Base-by-base conservation (phyloP, 1,140 invertebrate species). In the Drosophila pruinosa region DNA sequence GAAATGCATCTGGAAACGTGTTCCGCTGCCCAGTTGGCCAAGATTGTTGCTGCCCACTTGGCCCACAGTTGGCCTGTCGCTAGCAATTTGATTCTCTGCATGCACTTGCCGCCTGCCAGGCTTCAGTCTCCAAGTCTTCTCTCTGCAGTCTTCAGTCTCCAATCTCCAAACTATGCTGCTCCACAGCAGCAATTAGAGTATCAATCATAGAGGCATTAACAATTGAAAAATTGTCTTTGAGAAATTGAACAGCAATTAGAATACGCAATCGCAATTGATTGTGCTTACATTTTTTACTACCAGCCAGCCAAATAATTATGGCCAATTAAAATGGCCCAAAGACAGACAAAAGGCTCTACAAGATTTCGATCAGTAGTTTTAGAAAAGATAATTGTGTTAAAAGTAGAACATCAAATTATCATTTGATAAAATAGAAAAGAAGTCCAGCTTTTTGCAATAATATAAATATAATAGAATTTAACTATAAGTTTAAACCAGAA, bases 191-290 rank as follows among this genome's bases (percentile, higher is more conserved):
- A 88, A 86, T 86, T 86, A 86, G 81, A 85, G 78, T 71, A 86
- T 86, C 81, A 81, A 86, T 86, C 82, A 81, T 88, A 61, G 65
- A 64, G 77, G 82, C 81, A 86, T 86, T 81, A 88, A 86, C 82
- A 86, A 88, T 81, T 86, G 82, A 81, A 88, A 88, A 88, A 86
- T 81, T 80, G 78, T 81, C 74, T 81, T 88, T 81, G 64, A 65
- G 64, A 85, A 74, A 86, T 86, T 86, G 81, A 85, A 81, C 54
- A 34, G 77, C 77, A 86, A 86, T 88, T 86, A 78, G 73, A 86
- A 88, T 72, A 78, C 53, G 63, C 24, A 75, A 64, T 45, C 59
- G 38, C 62, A 63, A 73, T 75, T 75, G 74, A 47, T 24, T 62
- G 50, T 53, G 31, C 28, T 45, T 56, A 10, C 52, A 38, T 41